phyloP scores from a whole-genome alignment of 1,140 invertebrate genomes.

The Drosophila sp. region DNA sequence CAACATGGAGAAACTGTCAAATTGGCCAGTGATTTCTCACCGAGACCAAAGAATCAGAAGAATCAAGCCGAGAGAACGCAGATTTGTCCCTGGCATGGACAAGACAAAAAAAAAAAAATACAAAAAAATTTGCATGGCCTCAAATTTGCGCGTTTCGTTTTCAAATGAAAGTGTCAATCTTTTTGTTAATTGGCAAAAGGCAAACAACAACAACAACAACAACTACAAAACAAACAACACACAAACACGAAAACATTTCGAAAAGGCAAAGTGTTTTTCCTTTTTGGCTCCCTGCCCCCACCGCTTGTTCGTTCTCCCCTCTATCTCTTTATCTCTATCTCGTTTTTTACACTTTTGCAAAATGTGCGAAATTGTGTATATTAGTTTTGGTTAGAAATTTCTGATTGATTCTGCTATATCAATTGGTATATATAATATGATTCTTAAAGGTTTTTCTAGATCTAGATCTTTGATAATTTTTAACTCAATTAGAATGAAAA shows the following conservation, averaged over 20 bases:
- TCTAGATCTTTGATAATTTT: too few species aligned
- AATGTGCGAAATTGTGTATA: background rate
- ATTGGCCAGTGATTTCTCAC: conserved; percentile 58
- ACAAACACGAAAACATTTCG: conserved; percentile 3
- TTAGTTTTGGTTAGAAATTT: background rate
- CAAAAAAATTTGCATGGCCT: conserved; percentile 61
- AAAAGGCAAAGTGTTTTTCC: conserved; percentile 33
- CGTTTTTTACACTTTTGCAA: conserved; percentile 3
- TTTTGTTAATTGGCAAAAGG: conserved; percentile 74
- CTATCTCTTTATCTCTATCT: conserved; percentile 22
- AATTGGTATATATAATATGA: too few species aligned
- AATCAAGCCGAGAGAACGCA: background rate
- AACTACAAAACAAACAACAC: conserved; percentile 34
- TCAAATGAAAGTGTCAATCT: conserved; percentile 80
- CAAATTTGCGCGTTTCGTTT: conserved; percentile 44
- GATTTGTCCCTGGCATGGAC: conserved; percentile 25
- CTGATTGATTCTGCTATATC: too few species aligned
- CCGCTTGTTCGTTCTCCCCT: background rate
- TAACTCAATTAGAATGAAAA: too few species aligned
- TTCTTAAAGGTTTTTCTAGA: too few species aligned
- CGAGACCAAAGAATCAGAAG: background rate
- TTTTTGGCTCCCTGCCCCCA: conserved; percentile 7
- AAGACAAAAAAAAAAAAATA: background rate
- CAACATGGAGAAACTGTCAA: conserved; percentile 50
- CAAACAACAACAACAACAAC: conserved; percentile 36